These are phyloP conservation scores for Anadara kagoshimensis DNA, from an alignment of 1,140 invertebrate species.

Conservation along the genomic window DNA sequence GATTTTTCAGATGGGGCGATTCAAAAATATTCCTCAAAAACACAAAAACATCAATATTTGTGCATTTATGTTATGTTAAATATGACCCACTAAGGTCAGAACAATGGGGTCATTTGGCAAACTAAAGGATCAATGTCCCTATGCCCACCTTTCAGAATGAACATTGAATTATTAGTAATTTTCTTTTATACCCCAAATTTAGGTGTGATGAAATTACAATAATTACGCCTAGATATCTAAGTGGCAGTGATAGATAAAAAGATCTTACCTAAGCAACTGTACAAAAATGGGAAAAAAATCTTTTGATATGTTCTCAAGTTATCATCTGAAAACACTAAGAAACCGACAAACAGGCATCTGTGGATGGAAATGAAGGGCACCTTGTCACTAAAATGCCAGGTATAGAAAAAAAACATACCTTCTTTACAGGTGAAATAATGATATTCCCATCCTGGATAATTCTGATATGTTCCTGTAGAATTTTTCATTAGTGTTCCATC, in stretches of 20 bases:
- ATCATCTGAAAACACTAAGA: too few species aligned
- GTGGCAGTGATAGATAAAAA: neutral
- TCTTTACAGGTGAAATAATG: constrained; percentile 36
- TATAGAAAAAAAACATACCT: constrained; percentile 21
- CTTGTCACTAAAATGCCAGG: neutral
- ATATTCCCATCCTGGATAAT: constrained; percentile 48
- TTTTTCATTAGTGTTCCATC: constrained; percentile 2
- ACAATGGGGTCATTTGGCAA: too few species aligned
- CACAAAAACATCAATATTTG: too few species aligned
- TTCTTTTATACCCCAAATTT: neutral
- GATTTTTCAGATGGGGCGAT: too few species aligned
- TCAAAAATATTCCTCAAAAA: too few species aligned
- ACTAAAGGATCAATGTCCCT: neutral
- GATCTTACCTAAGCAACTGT: neutral
- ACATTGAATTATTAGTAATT: neutral
- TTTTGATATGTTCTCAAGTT: neutral
- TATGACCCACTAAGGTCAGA: too few species aligned
- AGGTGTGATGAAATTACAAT: neutral
- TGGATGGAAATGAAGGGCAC: neutral
- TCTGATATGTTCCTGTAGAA: constrained; percentile 2
- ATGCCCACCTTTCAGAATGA: too few species aligned
- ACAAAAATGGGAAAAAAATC: neutral
- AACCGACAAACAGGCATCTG: neutral
- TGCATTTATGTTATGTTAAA: too few species aligned
- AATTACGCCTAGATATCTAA: neutral